phyloP scores from a whole-genome alignment of 2,797 vertebrate genomes.

The Smutsia temminckii region DNA sequence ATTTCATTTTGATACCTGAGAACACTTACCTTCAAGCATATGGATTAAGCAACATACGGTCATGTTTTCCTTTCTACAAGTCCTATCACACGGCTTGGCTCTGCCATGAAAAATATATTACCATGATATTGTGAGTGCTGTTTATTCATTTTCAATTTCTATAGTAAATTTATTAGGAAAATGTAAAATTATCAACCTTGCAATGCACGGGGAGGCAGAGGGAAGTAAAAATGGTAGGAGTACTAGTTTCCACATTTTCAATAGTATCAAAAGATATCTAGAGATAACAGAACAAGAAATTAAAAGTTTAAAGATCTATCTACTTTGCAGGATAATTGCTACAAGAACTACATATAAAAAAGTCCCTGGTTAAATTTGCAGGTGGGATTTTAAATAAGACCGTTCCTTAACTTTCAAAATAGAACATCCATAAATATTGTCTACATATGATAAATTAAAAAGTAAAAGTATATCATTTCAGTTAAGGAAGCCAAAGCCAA shows the following conservation, averaged over 20 bases:
- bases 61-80: background rate
- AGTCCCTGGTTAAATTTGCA: background rate
- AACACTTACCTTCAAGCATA: background rate
- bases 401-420: background rate
- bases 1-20: background rate
- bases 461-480: background rate
- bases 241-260: background rate
- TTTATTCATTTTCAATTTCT: constrained; percentile 39
- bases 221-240: background rate
- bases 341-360: background rate
- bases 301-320: background rate
- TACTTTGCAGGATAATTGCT: background rate
- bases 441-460: background rate
- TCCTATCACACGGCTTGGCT: background rate
- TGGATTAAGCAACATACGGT: background rate
- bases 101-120: background rate
- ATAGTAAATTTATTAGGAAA: constrained; percentile 42
- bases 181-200: background rate
- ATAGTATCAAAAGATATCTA: background rate
- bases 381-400: background rate
- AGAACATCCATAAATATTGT: background rate
- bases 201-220: background rate
- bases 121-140: background rate
- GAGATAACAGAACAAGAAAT: background rate
- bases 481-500: background rate